Conservation (phyloP, 2,888 invertebrate species). For the Xylocampa areola region DNA sequence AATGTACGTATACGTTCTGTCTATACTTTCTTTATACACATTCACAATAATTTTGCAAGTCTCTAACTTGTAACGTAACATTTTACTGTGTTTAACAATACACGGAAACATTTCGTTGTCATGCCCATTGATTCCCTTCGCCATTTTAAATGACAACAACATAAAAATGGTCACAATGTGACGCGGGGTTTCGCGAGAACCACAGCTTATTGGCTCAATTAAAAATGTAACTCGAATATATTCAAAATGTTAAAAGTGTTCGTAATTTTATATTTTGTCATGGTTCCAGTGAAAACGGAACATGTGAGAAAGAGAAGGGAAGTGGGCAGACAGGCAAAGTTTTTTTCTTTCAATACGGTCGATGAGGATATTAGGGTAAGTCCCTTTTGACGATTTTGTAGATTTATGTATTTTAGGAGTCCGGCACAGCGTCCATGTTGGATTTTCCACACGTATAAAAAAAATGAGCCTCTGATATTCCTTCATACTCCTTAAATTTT, state of each 20-base stretch:
- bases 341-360: slow-evolving; percentile 89
- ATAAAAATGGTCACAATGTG: slow-evolving; percentile 72
- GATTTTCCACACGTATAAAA: no score
- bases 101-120: slow-evolving; percentile 74
- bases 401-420: no score
- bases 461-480: no score
- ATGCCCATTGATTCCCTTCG: slow-evolving; percentile 68
- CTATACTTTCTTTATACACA: slow-evolving; percentile 39
- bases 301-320: slow-evolving; percentile 50
- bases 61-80: slow-evolving; percentile 59
- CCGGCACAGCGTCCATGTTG: no score
- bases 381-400: slow-evolving; percentile 38
- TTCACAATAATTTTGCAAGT: slow-evolving; percentile 32
- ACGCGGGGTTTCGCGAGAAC: slow-evolving; percentile 64
- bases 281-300: slow-evolving; percentile 61
- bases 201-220: slow-evolving; percentile 69
- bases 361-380: slow-evolving; percentile 89
- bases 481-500: no score
- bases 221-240: slow-evolving; percentile 55
- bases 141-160: slow-evolving; percentile 73
- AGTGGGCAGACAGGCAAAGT: slow-evolving; percentile 72
- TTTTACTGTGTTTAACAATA: slow-evolving; percentile 74
- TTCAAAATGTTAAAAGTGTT: slow-evolving; percentile 65
- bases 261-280: slow-evolving; percentile 54
- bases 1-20: slow-evolving; percentile 28